These are phyloP conservation scores for Nemotelus nigrinus DNA, from an alignment of 2,888 invertebrate genomes.

Conservation along the genomic window DNA sequence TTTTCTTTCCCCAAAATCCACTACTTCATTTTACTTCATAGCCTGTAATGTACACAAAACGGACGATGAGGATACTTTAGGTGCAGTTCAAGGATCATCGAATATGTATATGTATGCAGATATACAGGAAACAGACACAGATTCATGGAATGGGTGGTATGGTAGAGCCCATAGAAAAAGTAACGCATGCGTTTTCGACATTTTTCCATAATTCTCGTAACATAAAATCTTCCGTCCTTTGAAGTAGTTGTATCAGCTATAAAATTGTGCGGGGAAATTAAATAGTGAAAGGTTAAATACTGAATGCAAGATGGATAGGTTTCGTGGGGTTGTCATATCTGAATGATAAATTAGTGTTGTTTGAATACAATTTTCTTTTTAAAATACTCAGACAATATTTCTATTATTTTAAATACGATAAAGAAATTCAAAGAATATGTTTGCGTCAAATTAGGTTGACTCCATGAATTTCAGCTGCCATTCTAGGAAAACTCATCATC, in stretches of 20 bases:
- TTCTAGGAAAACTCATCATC: no score
- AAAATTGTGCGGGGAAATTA: constrained; percentile 39
- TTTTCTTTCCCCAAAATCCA: constrained; percentile 27
- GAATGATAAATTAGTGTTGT: neutral
- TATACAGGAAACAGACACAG: neutral
- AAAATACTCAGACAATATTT: no score
- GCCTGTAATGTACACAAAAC: constrained; percentile 43
- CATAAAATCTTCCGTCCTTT: constrained; percentile 48
- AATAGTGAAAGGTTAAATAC: constrained; percentile 2
- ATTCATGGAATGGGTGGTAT: neutral
- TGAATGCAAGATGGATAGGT: neutral
- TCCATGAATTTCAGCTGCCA: no score
- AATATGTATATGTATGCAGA: neutral
- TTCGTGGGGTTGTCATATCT: constrained; percentile 13
- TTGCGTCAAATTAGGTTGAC: no score
- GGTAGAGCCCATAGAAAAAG: constrained; percentile 20
- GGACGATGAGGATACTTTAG: constrained; percentile 37
- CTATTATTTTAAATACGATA: no score
- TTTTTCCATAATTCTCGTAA: constrained; percentile 47
- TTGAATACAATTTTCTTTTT: no score
- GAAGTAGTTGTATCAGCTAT: neutral
- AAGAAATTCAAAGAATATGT: no score
- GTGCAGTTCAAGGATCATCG: constrained; percentile 41
- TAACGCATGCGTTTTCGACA: constrained; percentile 49
- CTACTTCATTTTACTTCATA: constrained; percentile 44